Base-by-base conservation (phyloP, 1,140 invertebrate species). In the Thalassaphorura encarpata region DNA sequence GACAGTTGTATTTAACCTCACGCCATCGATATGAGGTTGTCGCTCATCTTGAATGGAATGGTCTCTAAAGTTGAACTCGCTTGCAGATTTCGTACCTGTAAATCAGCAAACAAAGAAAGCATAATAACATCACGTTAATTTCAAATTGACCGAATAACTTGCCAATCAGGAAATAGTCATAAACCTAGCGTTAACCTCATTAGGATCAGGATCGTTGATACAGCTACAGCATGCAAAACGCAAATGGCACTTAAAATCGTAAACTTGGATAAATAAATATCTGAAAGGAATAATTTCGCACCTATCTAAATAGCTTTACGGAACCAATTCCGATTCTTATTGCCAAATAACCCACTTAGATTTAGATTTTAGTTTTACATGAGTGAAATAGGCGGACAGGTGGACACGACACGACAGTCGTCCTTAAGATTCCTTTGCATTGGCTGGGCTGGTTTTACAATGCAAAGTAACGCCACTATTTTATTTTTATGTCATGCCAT, bases 1-100 rank as follows among this genome's bases (percentile, higher is more conserved):
- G 1, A 73, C 74, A 43, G 75, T 75, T 52, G 77, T 72, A 63
- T 76, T 77, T 41, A 27, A 42, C 29, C 60, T 59, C 45, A 54
- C 53, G 28, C 50, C 58, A 43, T 60, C 64, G 26, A 54, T 63
- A 50, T 23, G 61, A 18, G 46, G 39, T 13, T 49, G 61, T 54
- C n/a, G 57, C 54, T n/a, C n/a, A n/a, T n/a, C n/a, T n/a, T n/a
- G n/a, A n/a, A n/a, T n/a, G n/a, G n/a, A 36, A 36, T 36, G 11
- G 33, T 11, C n/a, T 36, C 33, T 36, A 11, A 11, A n/a, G 33
- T 36, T 11, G 33, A 36, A 11, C 11, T n/a, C 33, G 33, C 33
- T n/a, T n/a, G n/a, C n/a, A n/a, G n/a, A 36, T 11, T n/a, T 36
- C 11, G 33, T 36, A 36, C 33, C 11, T n/a, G 33, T 11, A 36